Conservation (phyloP, 1,140 invertebrate genomes). For the Oppia nitens region DNA sequence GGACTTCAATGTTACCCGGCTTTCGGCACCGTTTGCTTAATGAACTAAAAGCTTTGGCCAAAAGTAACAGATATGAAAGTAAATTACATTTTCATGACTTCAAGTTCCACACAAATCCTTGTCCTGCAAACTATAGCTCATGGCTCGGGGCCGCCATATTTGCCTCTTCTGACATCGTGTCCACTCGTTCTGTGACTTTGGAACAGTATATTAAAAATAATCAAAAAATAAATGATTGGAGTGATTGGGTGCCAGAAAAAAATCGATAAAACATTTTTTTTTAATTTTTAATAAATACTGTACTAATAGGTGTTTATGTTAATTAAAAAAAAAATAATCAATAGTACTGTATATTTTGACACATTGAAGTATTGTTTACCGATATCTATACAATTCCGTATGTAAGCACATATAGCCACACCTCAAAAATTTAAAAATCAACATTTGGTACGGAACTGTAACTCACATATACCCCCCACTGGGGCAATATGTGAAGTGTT, state of each 20-base stretch:
- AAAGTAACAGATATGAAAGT: constrained; percentile 41
- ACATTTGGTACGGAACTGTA: no score
- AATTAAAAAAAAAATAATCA: no score
- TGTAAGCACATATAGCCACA: no score
- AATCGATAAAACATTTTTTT: no score
- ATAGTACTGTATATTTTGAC: no score
- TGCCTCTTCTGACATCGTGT: constrained; percentile 58
- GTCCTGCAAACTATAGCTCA: constrained; percentile 61
- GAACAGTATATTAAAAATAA: constrained; percentile 47
- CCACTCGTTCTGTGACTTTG: constrained; percentile 47
- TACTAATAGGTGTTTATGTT: no score
- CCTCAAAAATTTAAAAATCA: no score
- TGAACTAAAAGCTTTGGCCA: constrained; percentile 49
- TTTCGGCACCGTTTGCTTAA: constrained; percentile 51
- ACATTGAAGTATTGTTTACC: no score
- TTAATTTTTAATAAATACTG: no score
- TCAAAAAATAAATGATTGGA: constrained; percentile 55
- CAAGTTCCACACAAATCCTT: constrained; percentile 56
- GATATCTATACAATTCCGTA: no score
- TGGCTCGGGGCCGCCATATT: constrained; percentile 75
- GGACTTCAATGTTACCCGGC: constrained; percentile 59
- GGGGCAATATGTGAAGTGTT: no score
- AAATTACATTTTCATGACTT: constrained; percentile 47
- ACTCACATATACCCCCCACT: no score
- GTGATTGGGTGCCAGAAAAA: constrained; percentile 30